A percentile compares a stretch with the other conserved stretches of the same genome.
Conservation (phyloP, 1,140 invertebrate genomes). For the Eciton burchellii region DNA sequence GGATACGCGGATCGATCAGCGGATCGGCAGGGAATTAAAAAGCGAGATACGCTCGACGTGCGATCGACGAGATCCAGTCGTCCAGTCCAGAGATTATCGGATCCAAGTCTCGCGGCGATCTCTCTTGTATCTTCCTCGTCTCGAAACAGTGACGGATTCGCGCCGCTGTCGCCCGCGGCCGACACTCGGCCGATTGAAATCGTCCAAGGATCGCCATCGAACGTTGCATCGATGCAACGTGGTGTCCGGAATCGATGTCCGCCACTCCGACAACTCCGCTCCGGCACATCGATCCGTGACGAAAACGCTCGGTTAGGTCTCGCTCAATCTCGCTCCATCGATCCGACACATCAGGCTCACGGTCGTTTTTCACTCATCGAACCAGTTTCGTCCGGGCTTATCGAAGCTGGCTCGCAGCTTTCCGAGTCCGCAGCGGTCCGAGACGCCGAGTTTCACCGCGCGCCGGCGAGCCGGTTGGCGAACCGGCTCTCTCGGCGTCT, state of each 20-base stretch:
- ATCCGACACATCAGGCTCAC: constrained; percentile 55
- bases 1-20: constrained; percentile 8
- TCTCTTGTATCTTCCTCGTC: not conserved
- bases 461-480: constrained; percentile 24
- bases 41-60: no score
- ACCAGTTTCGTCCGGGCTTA: constrained; percentile 65
- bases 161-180: not conserved
- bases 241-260: no score
- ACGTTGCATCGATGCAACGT: no score
- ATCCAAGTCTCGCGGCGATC: not conserved
- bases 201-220: no score
- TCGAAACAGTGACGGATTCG: not conserved
- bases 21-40: not conserved
- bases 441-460: constrained; percentile 66
- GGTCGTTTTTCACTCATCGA: constrained; percentile 69
- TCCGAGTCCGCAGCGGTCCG: constrained; percentile 54
- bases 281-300: not conserved
- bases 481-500: constrained; percentile 28
- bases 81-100: not conserved
- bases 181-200: not conserved
- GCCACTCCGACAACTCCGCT: no score
- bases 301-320: constrained; percentile 28
- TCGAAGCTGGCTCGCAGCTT: constrained; percentile 64
- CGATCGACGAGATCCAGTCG: not conserved
- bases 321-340: constrained; percentile 35